Conservation (phyloP, 1,140 invertebrate species). For the Dendroctonus valens region DNA sequence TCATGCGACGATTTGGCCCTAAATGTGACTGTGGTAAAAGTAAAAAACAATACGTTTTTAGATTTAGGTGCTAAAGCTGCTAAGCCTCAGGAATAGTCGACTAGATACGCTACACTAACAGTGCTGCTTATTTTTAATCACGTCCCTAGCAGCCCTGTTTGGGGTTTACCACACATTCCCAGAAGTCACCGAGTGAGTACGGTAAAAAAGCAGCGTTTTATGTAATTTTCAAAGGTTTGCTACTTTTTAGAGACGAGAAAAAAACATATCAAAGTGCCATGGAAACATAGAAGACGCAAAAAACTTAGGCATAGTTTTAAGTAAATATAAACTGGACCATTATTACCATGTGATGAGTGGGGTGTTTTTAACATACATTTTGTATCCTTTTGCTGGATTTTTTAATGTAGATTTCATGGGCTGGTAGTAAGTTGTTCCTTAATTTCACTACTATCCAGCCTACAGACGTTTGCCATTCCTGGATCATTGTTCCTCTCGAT, state of each 20-base stretch:
- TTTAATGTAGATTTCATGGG: background rate
- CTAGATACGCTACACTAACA: slow-evolving; percentile 57
- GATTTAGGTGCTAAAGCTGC: slow-evolving; percentile 1
- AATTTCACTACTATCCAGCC: slow-evolving; percentile 56
- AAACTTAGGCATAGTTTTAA: slow-evolving; percentile 85
- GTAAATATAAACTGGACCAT: slow-evolving; percentile 92
- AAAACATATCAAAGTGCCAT: slow-evolving; percentile 87
- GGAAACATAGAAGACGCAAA: slow-evolving; percentile 96
- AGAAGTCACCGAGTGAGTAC: slow-evolving; percentile 76
- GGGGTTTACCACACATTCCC: slow-evolving; percentile 78
- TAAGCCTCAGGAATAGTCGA: slow-evolving; percentile 32
- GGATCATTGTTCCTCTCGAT: slow-evolving; percentile 98
- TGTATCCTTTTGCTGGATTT: slow-evolving; percentile 83
- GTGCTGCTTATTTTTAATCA: slow-evolving; percentile 64
- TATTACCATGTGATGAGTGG: slow-evolving; percentile 88
- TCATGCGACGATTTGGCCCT: too few species aligned
- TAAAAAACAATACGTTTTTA: background rate
- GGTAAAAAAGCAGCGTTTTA: slow-evolving; percentile 6
- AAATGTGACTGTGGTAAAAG: too few species aligned
- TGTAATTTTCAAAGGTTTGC: slow-evolving; percentile 12
- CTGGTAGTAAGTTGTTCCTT: slow-evolving; percentile 19
- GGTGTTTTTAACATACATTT: slow-evolving; percentile 92
- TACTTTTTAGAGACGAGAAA: slow-evolving; percentile 75
- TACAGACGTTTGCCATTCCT: slow-evolving; percentile 99
- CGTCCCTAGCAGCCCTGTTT: slow-evolving; percentile 61